Conservation (phyloP, 2,113 vertebrate species). For the Hydropotes inermis region DNA sequence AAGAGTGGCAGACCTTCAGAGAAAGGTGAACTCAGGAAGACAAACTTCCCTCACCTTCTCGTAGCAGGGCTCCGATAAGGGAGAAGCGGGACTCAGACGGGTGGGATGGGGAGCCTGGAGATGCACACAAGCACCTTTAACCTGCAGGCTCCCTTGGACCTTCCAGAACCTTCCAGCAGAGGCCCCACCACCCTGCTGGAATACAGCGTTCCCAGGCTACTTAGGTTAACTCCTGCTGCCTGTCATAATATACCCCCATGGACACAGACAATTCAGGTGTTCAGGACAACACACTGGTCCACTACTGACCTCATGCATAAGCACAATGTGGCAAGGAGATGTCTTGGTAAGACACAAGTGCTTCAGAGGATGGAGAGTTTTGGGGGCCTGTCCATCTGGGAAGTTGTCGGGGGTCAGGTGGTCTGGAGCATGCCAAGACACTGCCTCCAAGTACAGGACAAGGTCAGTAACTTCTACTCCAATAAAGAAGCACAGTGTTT, state of each 20-base stretch:
- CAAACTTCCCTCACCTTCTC: not conserved
- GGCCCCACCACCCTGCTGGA: not conserved
- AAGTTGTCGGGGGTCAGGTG: not conserved
- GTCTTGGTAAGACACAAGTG: not conserved
- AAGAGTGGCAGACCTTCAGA: not conserved
- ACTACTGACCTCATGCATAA: not conserved
- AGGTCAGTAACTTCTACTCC: not conserved
- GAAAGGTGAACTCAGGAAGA: not conserved
- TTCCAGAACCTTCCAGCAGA: not conserved
- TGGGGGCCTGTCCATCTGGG: not conserved
- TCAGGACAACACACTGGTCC: not conserved
- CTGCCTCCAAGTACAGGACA: not conserved
- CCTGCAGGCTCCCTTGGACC: not conserved
- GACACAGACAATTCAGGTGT: not conserved
- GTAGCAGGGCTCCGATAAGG: not conserved
- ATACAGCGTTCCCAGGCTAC: not conserved
- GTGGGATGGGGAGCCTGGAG: not conserved
- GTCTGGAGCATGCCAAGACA: too few species aligned
- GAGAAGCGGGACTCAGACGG: not conserved
- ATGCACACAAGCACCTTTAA: not conserved
- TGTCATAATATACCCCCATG: not conserved
- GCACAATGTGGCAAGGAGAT: not conserved
- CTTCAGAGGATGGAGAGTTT: not conserved
- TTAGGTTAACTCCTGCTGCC: not conserved
- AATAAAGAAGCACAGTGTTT: not conserved